phyloP scores from a whole-genome alignment of 2,797 vertebrate genomes.

The Onychomys leucogaster region DNA sequence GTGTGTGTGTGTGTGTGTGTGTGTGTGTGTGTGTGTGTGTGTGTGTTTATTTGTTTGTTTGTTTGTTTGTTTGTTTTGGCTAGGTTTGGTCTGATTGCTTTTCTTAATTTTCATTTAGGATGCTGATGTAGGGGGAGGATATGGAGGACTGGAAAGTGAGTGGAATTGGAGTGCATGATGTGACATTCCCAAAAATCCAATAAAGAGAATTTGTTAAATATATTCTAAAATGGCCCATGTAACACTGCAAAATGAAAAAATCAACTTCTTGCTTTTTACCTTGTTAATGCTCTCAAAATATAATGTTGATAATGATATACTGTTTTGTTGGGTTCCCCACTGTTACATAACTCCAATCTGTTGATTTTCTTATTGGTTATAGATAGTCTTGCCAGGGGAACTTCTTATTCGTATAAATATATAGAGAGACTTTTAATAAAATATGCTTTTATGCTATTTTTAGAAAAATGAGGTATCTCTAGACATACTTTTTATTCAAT shows the following conservation, averaged over 20 bases:
- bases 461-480: conserved; percentile 43
- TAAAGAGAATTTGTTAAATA: neutral
- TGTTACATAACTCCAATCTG: conserved; percentile 24
- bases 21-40: no score
- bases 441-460: conserved; percentile 55
- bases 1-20: neutral
- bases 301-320: neutral
- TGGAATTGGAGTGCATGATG: neutral
- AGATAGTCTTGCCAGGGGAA: neutral
- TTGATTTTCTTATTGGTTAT: neutral
- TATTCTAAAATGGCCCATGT: neutral
- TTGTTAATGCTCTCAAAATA: conserved; percentile 31
- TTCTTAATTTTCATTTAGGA: neutral
- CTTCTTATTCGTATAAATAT: conserved; percentile 29
- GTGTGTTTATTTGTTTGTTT: no score
- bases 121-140: neutral
- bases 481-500: conserved; percentile 51
- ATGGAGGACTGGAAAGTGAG: neutral
- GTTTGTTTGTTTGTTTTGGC: neutral
- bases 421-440: conserved; percentile 14
- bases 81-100: neutral
- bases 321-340: conserved; percentile 8
- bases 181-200: neutral
- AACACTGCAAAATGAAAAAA: neutral
- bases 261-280: neutral